phyloP scores from a whole-genome alignment of 2,113 vertebrate species.

The Prunella himalayana region DNA sequence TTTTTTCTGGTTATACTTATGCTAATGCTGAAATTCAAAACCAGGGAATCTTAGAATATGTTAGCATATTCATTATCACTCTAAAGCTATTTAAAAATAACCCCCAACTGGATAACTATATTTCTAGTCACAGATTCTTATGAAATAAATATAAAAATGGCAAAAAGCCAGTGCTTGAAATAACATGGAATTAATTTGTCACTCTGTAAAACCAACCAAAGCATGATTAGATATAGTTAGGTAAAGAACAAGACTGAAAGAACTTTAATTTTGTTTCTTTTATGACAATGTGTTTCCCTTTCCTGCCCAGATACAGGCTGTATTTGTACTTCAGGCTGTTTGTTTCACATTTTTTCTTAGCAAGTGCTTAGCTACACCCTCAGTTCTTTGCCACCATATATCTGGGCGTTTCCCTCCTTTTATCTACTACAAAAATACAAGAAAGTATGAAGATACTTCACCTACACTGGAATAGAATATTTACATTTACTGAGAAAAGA shows the following conservation, averaged over 20 bases:
- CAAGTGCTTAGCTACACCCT: not conserved
- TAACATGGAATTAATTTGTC: not conserved
- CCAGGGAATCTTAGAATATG: not conserved
- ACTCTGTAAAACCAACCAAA: not conserved
- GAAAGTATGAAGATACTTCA: not conserved
- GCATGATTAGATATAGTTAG: not conserved
- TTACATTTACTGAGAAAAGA: not conserved
- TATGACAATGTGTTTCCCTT: not conserved
- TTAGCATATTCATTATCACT: not conserved
- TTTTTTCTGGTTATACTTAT: not conserved
- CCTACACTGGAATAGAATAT: not conserved
- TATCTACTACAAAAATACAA: not conserved
- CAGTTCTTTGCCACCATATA: not conserved
- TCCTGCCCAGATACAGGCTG: not conserved
- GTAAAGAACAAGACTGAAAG: not conserved
- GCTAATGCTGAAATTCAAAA: not conserved
- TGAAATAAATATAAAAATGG: not conserved
- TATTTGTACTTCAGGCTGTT: not conserved
- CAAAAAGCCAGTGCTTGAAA: not conserved
- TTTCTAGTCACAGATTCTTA: not conserved
- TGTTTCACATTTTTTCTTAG: not conserved
- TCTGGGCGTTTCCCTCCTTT: not conserved
- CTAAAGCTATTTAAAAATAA: conserved; percentile 9
- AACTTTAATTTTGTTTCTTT: not conserved
- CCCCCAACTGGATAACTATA: not conserved